Evolutionary conservation across 2,113 vertebrate species (phyloP), one percentile per base, ranked within the genome.

Genomic region (Vicugna pacos): DNA sequence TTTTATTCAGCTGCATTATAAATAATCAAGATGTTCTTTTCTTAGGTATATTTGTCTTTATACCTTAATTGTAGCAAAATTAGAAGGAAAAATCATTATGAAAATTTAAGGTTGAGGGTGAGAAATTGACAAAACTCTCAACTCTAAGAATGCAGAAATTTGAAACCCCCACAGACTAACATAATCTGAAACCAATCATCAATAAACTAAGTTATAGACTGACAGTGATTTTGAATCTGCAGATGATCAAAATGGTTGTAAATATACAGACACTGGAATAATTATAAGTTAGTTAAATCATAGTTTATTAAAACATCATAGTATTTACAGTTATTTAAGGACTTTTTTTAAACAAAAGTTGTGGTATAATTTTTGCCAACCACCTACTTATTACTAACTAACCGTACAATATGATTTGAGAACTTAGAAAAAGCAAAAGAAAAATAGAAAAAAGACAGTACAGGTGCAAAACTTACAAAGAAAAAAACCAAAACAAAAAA

Each of bases 61-160:
- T 28, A 5, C 6, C 7, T 50, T 92, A 42, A 42, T 80, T 52
- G 19, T 30, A 93, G 15, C 50, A 65, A 87, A 86, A 54, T 56
- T 64, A 15, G 35, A 76, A 14, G 56, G 32, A 84, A 58, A 73
- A 46, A 93, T 24, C 17, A 8, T 42, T 65, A 56, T 58, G 48
- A 60, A 89, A 89, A 95, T 81, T 89, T 92, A 30, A 58, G 5
- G 13, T 58, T 76, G 65, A 75, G n/a, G 60, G 46, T 42, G 32
- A 52, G 38, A 62, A 70, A 10, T 38, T 89, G 32, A 60, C 2
- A 46, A 38, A 81, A 72, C 52, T 4, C 15, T 16, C 24, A 22
- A 9, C n/a, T 56, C 83, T 50, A 75, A 91, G 84, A 95, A 54
- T 64, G 26, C 9, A 56, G 73, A 94, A 89, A 38, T 73, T 83